Evolutionary conservation across 2,888 invertebrate species (phyloP).

Genomic region (Pinctada fucata): DNA sequence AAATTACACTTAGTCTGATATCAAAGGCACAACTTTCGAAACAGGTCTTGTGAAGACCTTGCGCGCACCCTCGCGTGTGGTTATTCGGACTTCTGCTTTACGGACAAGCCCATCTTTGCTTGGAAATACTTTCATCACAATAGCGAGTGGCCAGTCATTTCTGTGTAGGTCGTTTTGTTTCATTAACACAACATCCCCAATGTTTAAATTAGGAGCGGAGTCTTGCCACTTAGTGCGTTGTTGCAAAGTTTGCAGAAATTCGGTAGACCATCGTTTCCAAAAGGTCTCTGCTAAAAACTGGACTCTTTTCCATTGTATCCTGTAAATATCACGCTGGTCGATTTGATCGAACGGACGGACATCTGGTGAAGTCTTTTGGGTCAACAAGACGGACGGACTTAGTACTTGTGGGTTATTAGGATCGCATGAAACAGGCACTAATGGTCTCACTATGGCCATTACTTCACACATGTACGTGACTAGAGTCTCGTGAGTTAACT

Average conservation of each 20-base stretch:
- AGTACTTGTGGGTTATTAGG: constrained; percentile 15
- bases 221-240: constrained; percentile 33
- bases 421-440: constrained; percentile 11
- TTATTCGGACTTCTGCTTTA: constrained; percentile 23
- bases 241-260: constrained; percentile 33
- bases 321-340: constrained; percentile 21
- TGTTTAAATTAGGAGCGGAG: constrained; percentile 8
- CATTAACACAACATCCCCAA: constrained; percentile 36
- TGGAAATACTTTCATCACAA: constrained; percentile 20
- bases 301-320: constrained; percentile 36
- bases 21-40: constrained; percentile 15
- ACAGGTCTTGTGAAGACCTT: constrained; percentile 26
- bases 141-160: constrained; percentile 36
- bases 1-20: neutral
- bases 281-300: constrained; percentile 32
- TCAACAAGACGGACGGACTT: constrained; percentile 10
- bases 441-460: neutral
- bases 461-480: neutral
- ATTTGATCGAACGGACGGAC: neutral
- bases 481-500: constrained; percentile 9
- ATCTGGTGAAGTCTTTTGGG: constrained; percentile 14
- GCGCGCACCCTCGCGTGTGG: constrained; percentile 7
- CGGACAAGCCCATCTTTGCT: constrained; percentile 31
- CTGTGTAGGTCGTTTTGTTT: constrained; percentile 21
- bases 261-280: constrained; percentile 39